Base-by-base conservation (phyloP, 2,888 invertebrate species). In the Mythimna pallens region DNA sequence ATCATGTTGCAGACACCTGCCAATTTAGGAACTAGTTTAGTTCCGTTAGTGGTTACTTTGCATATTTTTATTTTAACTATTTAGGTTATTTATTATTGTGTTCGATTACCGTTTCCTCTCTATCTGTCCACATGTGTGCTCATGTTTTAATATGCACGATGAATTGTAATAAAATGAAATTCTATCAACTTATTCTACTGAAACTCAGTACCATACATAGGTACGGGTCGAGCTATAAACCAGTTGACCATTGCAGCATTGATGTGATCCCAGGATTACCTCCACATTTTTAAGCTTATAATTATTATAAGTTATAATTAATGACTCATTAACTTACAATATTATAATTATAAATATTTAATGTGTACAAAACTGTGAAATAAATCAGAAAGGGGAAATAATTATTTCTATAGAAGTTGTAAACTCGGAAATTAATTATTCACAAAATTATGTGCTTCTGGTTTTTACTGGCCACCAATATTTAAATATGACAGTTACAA, bases 1-100 rank as follows among this genome's bases (percentile, higher is more conserved):
- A 69, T 68, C 72, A 69, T 55, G 36, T 55, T 65, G 57, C 52
- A 73, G 66, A 55, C 34, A 59, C n/a, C 30, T 58, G 17, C 69
- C 67, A 59, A 65, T 68, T 64, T 57, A 4, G 25, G 22, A 70
- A 61, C 36, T n/a, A 50, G 40, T 70, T 54, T 64, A 61, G 54
- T 70, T 70, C 22, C 47, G 69, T 64, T 54, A 52, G 2, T 47
- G 7, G 3, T 7, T 14, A 50, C 14, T 61, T 43, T 40, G 40
- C 12, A 17, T n/a, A 52, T 40, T 50, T 62, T 50, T 55, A 47
- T 7, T 65, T 36, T 57, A 50, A 8, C 43, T 14, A 30, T 20
- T 47, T 47, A 50, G 7, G 54, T 64, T 74, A 52, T 52, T n/a
- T 52, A 50, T 20, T 47, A 47, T 30, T 30, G 30, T 30, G 1